Base-by-base conservation (phyloP, 2,888 invertebrate genomes). In the Archaeoteleia sp. region DNA sequence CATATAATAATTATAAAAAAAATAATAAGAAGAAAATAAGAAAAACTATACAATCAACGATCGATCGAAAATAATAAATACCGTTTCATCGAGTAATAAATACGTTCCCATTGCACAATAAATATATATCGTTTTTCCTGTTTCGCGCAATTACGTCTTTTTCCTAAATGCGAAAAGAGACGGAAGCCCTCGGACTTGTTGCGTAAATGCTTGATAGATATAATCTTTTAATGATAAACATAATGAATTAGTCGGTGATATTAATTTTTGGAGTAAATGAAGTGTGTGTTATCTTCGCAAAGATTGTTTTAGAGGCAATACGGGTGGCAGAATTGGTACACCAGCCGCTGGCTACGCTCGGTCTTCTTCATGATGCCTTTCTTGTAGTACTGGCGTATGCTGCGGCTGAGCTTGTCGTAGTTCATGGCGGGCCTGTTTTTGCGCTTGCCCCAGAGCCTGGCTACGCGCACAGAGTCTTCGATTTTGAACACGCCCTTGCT, bases 331-430 rank as follows among this genome's bases (percentile, higher is more conserved):
- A 99, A 99, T 87, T 98, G 98, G 87, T 99, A 99, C 69, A 99
- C 98, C 78, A 99, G 91, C 84, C 99, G 90, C 87, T 99, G 98
- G 75, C 97, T 97, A 72, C 98, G 90, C 85, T 97, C 97, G 0
- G 98, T 98, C 87, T 99, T 99, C 90, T 97, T 97, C 95, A 98
- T 97, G 86, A 98, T 98, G 55, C 97, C 97, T 87, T 98, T 99
- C 87, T 98, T 98, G 90, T 99, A 99, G 88, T 98, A 98, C 86
- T 99, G 98, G 46, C 99, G 88, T 82, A 99, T 97, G 75, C 97
- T 98, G 55, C 99, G 91, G 71, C 97, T 97, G 42, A 99, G 88
- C 86, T 99, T 99, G 88, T 99, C 99, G 87, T 99, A 99, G 88
- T 99, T 99, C 98, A 99, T 99, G 17, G 97, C 97, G 0, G 98